phyloP scores from a whole-genome alignment of 92 coral and sea anemone species.

The Micromussa lordhowensis region DNA sequence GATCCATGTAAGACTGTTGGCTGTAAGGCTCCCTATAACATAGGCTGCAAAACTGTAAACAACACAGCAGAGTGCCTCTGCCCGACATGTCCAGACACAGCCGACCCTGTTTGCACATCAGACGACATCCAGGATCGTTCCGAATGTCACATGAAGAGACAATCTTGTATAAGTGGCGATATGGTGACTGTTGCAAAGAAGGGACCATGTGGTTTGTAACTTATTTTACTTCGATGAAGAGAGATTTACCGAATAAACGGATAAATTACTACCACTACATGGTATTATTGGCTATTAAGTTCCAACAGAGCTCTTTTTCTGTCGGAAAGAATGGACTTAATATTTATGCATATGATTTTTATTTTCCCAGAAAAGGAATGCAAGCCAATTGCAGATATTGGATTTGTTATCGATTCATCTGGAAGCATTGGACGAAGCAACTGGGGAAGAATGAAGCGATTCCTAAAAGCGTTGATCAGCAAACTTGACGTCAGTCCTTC shows the following conservation, averaged over 20 bases:
- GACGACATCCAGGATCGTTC: conserved; percentile 38
- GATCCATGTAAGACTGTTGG: conserved; percentile 47
- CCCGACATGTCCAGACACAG: conserved; percentile 36
- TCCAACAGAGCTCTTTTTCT: too few species aligned
- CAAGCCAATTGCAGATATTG: conserved; percentile 62
- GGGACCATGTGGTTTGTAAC: conserved; percentile 49
- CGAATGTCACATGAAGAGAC: conserved; percentile 36
- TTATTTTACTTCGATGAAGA: not conserved
- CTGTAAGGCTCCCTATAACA: conserved; percentile 49
- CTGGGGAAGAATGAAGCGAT: conserved; percentile 53
- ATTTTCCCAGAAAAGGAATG: conserved; percentile 36
- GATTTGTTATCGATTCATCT: conserved; percentile 72
- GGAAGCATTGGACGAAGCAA: conserved; percentile 71
- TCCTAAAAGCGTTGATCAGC: conserved; percentile 31
- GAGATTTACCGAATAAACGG: not conserved
- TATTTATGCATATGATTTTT: too few species aligned
- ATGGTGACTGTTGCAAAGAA: conserved; percentile 19
- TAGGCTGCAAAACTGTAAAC: conserved; percentile 28
- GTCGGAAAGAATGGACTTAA: too few species aligned
- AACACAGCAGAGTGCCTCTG: conserved; percentile 43
- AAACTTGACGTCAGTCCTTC: conserved; percentile 67
- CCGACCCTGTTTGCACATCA: conserved; percentile 36
- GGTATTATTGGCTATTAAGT: too few species aligned
- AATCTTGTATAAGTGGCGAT: conserved; percentile 16
- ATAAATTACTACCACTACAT: too few species aligned